phyloP scores from a whole-genome alignment of 2,888 invertebrate genomes.

The Eupithecia insigniata region DNA sequence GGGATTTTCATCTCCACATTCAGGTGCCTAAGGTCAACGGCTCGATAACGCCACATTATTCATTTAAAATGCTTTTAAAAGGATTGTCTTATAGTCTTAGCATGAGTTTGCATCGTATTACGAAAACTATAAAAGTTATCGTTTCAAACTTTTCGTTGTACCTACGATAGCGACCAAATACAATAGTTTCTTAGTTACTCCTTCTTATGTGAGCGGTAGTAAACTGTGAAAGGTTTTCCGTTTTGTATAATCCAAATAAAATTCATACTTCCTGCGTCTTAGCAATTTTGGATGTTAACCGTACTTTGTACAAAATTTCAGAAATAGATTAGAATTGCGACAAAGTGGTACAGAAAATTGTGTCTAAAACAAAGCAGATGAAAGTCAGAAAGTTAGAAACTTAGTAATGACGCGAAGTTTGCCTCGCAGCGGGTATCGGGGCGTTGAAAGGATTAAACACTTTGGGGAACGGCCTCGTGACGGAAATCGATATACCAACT shows the following conservation, averaged over 20 bases:
- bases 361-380: constrained; percentile 21
- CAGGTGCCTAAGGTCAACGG: not conserved
- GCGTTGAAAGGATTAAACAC: constrained; percentile 36
- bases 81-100: not conserved
- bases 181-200: not conserved
- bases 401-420: constrained; percentile 28
- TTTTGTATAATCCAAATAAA: too few relatives aligned
- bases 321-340: not conserved
- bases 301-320: not conserved
- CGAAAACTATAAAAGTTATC: not conserved
- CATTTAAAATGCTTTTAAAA: not conserved
- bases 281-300: not conserved
- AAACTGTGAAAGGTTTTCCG: not conserved
- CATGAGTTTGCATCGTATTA: not conserved
- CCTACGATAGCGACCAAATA: too few relatives aligned
- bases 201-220: not conserved
- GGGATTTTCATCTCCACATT: not conserved
- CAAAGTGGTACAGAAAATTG: not conserved
- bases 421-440: constrained; percentile 17
- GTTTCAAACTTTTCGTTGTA: not conserved
- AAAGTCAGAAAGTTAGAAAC: constrained; percentile 17
- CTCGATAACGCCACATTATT: not conserved
- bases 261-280: not conserved
- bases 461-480: constrained; percentile 14
- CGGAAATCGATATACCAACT: constrained; percentile 26